Evolutionary conservation across 1,140 invertebrate genomes (phyloP).

Genomic region (Branchinecta lindahli): DNA sequence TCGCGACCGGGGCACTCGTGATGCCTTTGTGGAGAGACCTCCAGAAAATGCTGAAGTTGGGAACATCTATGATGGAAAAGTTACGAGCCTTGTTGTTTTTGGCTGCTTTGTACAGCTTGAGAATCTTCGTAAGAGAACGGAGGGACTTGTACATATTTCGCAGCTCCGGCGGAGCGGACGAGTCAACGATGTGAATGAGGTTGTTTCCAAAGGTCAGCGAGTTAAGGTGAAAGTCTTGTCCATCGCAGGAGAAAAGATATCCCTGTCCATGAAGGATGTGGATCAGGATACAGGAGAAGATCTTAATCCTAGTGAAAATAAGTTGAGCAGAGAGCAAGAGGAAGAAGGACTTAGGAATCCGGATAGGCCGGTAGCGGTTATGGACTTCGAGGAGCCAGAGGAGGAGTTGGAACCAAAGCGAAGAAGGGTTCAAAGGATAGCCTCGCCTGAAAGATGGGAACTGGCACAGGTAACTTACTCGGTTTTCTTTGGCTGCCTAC

Average conservation of each 20-base stretch:
- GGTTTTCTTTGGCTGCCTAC: background rate
- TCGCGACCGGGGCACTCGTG: slow-evolving; percentile 23
- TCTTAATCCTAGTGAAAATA: slow-evolving; percentile 59
- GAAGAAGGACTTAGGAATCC: slow-evolving; percentile 48
- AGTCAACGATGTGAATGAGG: slow-evolving; percentile 86
- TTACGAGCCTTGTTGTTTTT: slow-evolving; percentile 89
- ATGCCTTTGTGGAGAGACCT: slow-evolving; percentile 26
- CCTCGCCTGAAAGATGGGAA: slow-evolving; percentile 78
- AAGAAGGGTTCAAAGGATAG: slow-evolving; percentile 74
- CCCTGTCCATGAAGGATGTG: slow-evolving; percentile 96
- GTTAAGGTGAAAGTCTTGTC: slow-evolving; percentile 87
- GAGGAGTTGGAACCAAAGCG: slow-evolving; percentile 57
- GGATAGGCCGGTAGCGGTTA: slow-evolving; percentile 57
- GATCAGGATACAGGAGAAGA: slow-evolving; percentile 88
- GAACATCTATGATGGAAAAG: slow-evolving; percentile 62
- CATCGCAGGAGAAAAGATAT: slow-evolving; percentile 81
- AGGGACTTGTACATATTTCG: slow-evolving; percentile 95
- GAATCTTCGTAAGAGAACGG: slow-evolving; percentile 65
- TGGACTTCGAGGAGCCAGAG: slow-evolving; percentile 47
- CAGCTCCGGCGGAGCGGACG: slow-evolving; percentile 80
- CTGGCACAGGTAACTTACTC: slow-evolving; percentile 36
- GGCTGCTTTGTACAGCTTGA: slow-evolving; percentile 96
- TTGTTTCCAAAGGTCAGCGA: slow-evolving; percentile 74
- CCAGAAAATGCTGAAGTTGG: slow-evolving; percentile 35
- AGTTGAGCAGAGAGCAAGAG: slow-evolving; percentile 21